These are phyloP conservation scores for Melolontha melolontha DNA, from an alignment of 2,888 invertebrate species.

Conservation along the genomic window DNA sequence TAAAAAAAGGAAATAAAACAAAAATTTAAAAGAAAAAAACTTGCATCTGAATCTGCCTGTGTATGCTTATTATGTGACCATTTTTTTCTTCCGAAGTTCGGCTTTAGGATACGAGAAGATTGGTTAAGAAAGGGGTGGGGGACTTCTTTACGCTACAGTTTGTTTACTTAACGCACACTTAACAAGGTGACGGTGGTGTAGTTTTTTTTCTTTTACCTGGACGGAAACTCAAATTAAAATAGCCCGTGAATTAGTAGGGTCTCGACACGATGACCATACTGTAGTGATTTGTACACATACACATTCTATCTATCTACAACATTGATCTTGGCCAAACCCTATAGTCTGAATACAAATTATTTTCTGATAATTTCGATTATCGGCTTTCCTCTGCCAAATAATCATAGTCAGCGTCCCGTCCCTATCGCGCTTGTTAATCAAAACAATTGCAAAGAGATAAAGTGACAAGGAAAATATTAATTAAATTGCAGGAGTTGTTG, in stretches of 20 bases:
- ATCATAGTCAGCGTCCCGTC: too few species aligned
- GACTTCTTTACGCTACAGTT: slow-evolving; percentile 31
- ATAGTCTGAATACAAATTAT: too few species aligned
- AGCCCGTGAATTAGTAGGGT: slow-evolving; percentile 17
- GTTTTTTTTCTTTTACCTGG: slow-evolving; percentile 27
- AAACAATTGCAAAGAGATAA: too few species aligned
- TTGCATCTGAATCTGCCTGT: slow-evolving; percentile 19
- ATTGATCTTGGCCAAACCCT: too few species aligned
- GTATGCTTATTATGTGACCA: slow-evolving; percentile 43
- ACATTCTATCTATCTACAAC: too few species aligned
- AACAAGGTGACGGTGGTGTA: slow-evolving; percentile 42
- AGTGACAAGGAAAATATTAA: too few species aligned
- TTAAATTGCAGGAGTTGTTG: too few species aligned
- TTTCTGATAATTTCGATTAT: too few species aligned
- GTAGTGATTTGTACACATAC: neutral
- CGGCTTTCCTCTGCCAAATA: too few species aligned
- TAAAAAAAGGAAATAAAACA: too few species aligned
- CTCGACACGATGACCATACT: neutral
- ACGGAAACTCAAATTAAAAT: slow-evolving; percentile 38
- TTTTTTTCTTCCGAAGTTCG: slow-evolving; percentile 37
- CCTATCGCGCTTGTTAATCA: too few species aligned
- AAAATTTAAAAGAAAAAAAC: too few species aligned
- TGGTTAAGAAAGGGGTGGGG: slow-evolving; percentile 1
- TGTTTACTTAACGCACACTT: slow-evolving; percentile 47
- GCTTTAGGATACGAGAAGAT: neutral